These are phyloP conservation scores for Pogonophryne albipinna DNA, from an alignment of 2,797 vertebrate species.

Conservation along the genomic window DNA sequence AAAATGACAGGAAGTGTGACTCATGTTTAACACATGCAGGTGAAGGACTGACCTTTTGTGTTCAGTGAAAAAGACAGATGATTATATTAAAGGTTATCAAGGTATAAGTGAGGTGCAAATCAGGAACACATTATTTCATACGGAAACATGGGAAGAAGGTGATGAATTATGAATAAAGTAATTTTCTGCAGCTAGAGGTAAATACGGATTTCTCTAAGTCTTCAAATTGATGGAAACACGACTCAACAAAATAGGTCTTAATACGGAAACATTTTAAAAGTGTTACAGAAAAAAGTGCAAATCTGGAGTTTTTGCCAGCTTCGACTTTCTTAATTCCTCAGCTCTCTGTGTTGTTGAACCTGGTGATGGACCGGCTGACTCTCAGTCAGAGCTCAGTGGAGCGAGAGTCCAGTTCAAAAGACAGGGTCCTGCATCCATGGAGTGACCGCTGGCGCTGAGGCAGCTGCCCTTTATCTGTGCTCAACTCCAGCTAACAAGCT, in stretches of 20 bases:
- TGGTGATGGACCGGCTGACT: background rate
- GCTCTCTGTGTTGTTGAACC: constrained; percentile 10
- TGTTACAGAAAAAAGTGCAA: too few relatives aligned
- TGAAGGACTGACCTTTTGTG: constrained; percentile 10
- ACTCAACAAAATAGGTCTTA: too few relatives aligned
- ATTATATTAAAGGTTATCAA: background rate
- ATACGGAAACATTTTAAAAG: too few relatives aligned
- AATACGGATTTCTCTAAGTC: too few relatives aligned
- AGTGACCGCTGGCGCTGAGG: constrained; percentile 27
- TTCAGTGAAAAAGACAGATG: background rate
- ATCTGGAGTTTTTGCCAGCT: background rate
- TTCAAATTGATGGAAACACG: too few relatives aligned
- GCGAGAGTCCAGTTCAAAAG: constrained; percentile 27
- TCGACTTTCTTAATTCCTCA: constrained; percentile 7
- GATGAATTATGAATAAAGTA: too few relatives aligned
- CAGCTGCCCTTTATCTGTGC: constrained; percentile 26
- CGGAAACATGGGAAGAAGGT: too few relatives aligned
- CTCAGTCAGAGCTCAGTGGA: constrained; percentile 36
- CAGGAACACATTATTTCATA: background rate
- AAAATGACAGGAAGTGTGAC: constrained; percentile 8
- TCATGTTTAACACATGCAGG: background rate
- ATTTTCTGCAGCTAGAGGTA: too few relatives aligned
- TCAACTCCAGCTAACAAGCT: constrained; percentile 51
- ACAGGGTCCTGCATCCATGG: constrained; percentile 21
- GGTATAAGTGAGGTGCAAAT: background rate